phyloP scores from a whole-genome alignment of 2,113 vertebrate genomes.

The Laterallus jamaicensis region DNA sequence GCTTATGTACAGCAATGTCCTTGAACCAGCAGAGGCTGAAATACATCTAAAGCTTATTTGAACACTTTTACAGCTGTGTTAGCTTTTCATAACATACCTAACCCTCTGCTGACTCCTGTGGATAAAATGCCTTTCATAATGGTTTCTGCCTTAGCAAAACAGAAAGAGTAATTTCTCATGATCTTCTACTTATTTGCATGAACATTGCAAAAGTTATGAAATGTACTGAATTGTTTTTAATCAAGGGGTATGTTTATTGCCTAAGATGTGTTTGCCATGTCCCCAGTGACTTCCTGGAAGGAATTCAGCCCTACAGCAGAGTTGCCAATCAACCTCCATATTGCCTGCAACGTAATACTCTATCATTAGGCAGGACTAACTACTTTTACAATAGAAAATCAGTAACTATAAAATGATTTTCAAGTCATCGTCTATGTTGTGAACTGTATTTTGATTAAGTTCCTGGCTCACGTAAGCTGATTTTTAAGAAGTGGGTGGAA shows the following conservation, averaged over 20 bases:
- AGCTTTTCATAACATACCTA: not conserved
- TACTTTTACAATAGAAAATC: slow-evolving; percentile 24
- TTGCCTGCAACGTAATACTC: not conserved
- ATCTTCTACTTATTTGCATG: not conserved
- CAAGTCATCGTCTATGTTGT: not conserved
- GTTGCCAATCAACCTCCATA: not conserved
- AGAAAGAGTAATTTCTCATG: not conserved
- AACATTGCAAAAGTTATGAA: not conserved
- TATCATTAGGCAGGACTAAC: not conserved
- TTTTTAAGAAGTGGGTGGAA: not conserved
- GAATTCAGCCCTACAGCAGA: not conserved
- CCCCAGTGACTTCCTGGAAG: not conserved
- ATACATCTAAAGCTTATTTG: not conserved
- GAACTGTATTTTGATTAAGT: slow-evolving; percentile 1
- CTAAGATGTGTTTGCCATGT: not conserved
- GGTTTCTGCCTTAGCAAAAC: not conserved
- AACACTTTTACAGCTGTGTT: not conserved
- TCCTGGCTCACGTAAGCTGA: not conserved
- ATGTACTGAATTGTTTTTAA: not conserved
- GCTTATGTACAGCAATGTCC: not conserved
- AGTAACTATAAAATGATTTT: not conserved
- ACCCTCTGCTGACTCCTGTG: not conserved
- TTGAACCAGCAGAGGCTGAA: not conserved
- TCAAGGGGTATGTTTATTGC: not conserved
- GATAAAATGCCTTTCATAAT: not conserved